Base-by-base conservation (phyloP, 2,888 invertebrate genomes). In the Deroplatys truncata region DNA sequence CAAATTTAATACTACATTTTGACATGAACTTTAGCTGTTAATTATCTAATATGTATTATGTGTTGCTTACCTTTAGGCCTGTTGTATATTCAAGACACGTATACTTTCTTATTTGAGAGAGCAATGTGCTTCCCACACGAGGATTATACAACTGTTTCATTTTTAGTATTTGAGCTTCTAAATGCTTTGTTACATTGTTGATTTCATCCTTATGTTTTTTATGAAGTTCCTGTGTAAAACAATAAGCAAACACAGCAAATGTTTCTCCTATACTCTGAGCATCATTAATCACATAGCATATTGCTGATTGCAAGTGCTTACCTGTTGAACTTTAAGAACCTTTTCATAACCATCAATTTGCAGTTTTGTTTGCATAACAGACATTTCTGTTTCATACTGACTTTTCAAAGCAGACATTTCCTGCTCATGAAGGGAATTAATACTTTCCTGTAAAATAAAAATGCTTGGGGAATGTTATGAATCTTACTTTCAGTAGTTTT, bases 301-400 rank as follows among this genome's bases (percentile, higher is more conserved):
- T 1, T 20, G 9, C 25, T 72, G 5, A 72, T 20, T 16, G 7
- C 56, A 72, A 20, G 20, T 20, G 16, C 28, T 28, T 84, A 89
- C 90, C 90, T 90, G 88, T 43, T 49, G 31, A 28, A 88, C n/a
- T 9, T 28, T 7, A 2, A 86, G 72, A 43, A 90, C 28, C 16
- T 93, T 92, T 15, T 91, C 92, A 4, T 91, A 89, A 31, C 92
- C 91, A 4, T 92, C 56, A 1, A 88, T 88, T 0, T 90, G 90
- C 35, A 88, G 25, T 56, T 92, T 43, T 90, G 90, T n/a, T 92
- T 92, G 86, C 49, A 87, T 83, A 28, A 49, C 82, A 28, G 85
- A 86, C 8, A 91, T 83, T 84, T 90, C 88, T 82, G 90, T 89
- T 20, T 88, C 84, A 84, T 84, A 86, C 15, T 85, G 85, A 25